phyloP scores from a whole-genome alignment of 2,113 vertebrate species.

The Oreotrochilus melanogaster region DNA sequence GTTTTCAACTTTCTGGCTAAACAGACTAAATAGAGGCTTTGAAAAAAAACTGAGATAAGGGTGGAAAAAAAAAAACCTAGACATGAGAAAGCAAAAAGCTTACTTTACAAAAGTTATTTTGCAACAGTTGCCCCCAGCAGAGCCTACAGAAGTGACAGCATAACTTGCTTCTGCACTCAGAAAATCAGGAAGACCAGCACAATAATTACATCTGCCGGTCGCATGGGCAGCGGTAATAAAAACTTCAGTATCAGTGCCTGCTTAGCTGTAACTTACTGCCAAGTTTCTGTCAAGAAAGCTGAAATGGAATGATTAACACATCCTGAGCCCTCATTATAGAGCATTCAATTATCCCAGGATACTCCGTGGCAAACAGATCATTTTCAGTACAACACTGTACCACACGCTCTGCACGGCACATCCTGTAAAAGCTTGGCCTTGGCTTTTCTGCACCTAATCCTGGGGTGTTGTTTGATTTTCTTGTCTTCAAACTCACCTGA shows the following conservation, averaged over 20 bases:
- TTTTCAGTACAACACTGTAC: accelerated
- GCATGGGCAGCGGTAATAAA: background rate
- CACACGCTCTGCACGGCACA: accelerated
- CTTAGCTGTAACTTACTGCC: background rate
- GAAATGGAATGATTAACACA: background rate
- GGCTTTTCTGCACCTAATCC: background rate
- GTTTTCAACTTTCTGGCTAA: background rate
- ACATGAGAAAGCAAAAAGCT: background rate
- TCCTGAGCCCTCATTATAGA: background rate
- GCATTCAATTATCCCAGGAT: background rate
- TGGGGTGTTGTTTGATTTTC: accelerated
- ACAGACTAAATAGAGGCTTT: background rate
- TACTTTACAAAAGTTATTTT: background rate
- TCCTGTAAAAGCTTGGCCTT: background rate
- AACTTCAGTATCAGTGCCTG: background rate
- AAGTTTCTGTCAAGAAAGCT: background rate
- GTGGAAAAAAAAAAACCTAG: accelerated
- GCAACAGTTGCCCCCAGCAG: background rate
- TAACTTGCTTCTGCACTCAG: background rate
- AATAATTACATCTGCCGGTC: background rate
- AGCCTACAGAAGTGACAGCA: accelerated
- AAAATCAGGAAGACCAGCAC: background rate
- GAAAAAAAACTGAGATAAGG: background rate
- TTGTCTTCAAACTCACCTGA: background rate
- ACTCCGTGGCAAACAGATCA: background rate